phyloP scores from a whole-genome alignment of 2,888 invertebrate genomes.

The Drosophila ochracea region DNA sequence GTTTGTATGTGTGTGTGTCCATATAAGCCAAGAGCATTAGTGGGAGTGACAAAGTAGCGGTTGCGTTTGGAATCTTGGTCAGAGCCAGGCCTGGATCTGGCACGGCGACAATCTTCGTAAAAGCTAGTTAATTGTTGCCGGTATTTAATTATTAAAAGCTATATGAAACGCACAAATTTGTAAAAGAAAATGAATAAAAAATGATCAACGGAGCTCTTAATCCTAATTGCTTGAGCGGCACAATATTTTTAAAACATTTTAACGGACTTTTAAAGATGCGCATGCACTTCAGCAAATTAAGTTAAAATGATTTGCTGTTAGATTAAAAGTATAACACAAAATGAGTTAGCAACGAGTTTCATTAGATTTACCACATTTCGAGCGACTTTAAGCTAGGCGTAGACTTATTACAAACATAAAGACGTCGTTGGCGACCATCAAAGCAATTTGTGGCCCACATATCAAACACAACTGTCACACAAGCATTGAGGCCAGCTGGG shows the following conservation, averaged over 20 bases:
- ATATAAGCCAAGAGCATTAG: slow-evolving; percentile 5
- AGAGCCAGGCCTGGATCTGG: not conserved
- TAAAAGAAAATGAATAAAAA: not conserved
- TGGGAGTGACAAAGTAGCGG: slow-evolving; percentile 15
- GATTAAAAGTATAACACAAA: not conserved
- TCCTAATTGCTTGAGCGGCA: not conserved
- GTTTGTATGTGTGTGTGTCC: slow-evolving; percentile 1
- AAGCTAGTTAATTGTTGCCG: slow-evolving; percentile 8
- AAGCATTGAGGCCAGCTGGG: slow-evolving; percentile 23
- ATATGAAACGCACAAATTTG: not conserved
- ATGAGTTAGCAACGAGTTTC: not conserved
- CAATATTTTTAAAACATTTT: not conserved
- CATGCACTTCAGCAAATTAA: not conserved
- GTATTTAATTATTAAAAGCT: not conserved
- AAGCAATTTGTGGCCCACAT: slow-evolving; percentile 56
- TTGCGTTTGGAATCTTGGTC: not conserved
- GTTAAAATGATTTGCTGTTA: not conserved
- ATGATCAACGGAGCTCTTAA: not conserved
- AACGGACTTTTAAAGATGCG: not conserved
- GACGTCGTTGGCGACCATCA: slow-evolving; percentile 47
- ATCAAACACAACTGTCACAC: slow-evolving; percentile 61
- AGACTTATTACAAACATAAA: slow-evolving; percentile 6
- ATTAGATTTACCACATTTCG: not conserved
- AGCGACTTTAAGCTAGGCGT: slow-evolving; percentile 2
- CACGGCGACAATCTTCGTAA: not conserved